Conservation (phyloP, 2,113 vertebrate genomes). For the Callorhinus ursinus region DNA sequence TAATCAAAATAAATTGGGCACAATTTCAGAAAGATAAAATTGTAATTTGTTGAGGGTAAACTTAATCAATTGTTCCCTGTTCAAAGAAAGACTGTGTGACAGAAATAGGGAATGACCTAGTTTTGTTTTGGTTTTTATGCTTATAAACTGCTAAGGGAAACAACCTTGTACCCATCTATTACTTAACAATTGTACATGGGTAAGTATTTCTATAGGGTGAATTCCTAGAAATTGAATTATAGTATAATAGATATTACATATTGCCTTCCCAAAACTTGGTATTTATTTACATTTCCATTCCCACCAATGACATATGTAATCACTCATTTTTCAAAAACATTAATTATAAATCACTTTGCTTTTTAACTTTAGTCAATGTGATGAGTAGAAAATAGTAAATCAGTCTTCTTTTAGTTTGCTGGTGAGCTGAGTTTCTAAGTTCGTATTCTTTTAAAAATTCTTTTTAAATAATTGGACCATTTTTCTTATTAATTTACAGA, state of each 20-base stretch:
- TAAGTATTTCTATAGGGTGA: background rate
- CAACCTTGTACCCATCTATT: background rate
- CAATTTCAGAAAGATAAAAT: slow-evolving; percentile 42
- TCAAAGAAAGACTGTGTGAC: slow-evolving; percentile 31
- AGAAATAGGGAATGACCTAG: background rate
- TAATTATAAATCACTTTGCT: background rate
- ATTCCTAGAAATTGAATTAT: slow-evolving; percentile 30
- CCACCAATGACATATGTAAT: background rate
- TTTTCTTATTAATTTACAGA: slow-evolving; percentile 35
- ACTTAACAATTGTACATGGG: background rate
- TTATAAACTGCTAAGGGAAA: slow-evolving; percentile 15
- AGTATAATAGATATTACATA: background rate
- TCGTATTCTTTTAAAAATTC: slow-evolving; percentile 29
- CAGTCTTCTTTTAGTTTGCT: slow-evolving; percentile 7
- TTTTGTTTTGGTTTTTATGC: slow-evolving; percentile 37
- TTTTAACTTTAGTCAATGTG: slow-evolving; percentile 20
- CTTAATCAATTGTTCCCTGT: background rate
- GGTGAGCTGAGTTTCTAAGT: slow-evolving; percentile 15
- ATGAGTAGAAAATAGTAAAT: background rate
- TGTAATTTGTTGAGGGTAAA: slow-evolving; percentile 33
- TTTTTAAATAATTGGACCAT: background rate
- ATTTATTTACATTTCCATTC: slow-evolving; percentile 16
- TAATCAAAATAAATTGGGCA: slow-evolving; percentile 2
- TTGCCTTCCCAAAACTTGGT: background rate
- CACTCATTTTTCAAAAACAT: background rate